Percentiles rank a stretch among this genome's conserved stretches.
phyloP scores from a whole-genome alignment of 2,888 invertebrate species.

The Myopa testacea region DNA sequence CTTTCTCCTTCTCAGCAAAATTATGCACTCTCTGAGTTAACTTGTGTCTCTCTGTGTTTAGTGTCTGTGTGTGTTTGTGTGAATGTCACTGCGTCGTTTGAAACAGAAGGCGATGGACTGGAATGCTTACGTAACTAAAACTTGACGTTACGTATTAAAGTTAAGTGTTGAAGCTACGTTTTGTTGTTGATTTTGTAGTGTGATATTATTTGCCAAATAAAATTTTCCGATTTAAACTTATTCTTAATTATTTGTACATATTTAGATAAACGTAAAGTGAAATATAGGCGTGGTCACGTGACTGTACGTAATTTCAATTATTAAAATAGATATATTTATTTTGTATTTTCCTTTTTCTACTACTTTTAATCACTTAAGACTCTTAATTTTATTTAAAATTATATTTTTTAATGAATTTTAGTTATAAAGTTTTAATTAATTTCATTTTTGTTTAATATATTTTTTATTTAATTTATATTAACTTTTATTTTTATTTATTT shows the following conservation, averaged over 20 bases:
- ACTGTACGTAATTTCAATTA: slow-evolving; percentile 14
- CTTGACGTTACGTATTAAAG: not conserved
- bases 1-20: not conserved
- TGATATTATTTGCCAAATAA: not conserved
- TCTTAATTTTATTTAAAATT: not conserved
- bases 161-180: slow-evolving; percentile 16
- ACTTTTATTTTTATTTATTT: slow-evolving; percentile 3
- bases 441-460: not conserved
- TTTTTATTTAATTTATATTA: not conserved
- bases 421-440: not conserved
- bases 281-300: not conserved
- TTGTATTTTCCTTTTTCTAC: not conserved
- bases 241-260: too few relatives aligned
- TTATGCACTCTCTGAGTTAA: too few relatives aligned
- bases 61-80: not conserved
- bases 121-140: not conserved
- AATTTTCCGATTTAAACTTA: not conserved
- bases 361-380: not conserved
- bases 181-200: not conserved
- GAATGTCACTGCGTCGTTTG: not conserved
- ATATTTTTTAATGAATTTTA: not conserved
- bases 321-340: not conserved
- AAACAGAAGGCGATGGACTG: not conserved
- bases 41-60: too few relatives aligned
- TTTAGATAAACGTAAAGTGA: too few relatives aligned